Evolutionary conservation across 2,888 invertebrate genomes (phyloP).

Genomic region (Notocelia uddmanniana): DNA sequence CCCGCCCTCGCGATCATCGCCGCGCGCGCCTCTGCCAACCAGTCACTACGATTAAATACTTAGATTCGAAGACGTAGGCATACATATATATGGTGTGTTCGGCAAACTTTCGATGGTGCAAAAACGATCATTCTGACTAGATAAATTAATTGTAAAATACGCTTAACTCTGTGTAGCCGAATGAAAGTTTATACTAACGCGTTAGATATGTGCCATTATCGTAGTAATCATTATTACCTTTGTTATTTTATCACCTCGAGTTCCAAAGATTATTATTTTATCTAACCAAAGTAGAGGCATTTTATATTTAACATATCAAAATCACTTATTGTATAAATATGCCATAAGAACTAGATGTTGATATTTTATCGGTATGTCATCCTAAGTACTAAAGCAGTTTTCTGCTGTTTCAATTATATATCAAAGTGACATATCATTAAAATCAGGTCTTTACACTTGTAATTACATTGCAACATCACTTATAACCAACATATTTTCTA

Average conservation of each 20-base stretch:
- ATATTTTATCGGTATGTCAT: conserved; percentile 18
- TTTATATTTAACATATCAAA: conserved; percentile 48
- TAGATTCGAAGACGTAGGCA: neutral
- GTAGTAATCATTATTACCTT: conserved; percentile 47
- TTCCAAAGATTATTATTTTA: conserved; percentile 59
- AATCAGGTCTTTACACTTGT: conserved; percentile 9
- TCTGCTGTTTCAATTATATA: conserved; percentile 11
- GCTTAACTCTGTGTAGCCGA: conserved; percentile 36
- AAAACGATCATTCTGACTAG: conserved; percentile 22
- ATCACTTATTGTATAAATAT: conserved; percentile 1
- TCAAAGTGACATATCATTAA: conserved; percentile 38
- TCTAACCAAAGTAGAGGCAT: conserved; percentile 58
- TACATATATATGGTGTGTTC: neutral
- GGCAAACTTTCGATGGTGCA: conserved; percentile 23
- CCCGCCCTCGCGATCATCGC: conserved; percentile 55
- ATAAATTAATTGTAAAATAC: conserved; percentile 37
- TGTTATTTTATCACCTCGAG: conserved; percentile 55
- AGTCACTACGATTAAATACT: conserved; percentile 7
- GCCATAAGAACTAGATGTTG: neutral
- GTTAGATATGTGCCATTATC: conserved; percentile 59
- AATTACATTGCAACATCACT: conserved; percentile 3
- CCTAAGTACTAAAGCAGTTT: conserved; percentile 27
- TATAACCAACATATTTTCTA: neutral
- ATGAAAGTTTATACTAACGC: conserved; percentile 23
- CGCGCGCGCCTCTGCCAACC: conserved; percentile 48